phyloP scores from a whole-genome alignment of 1,140 invertebrate genomes.

The Drusus annulatus region DNA sequence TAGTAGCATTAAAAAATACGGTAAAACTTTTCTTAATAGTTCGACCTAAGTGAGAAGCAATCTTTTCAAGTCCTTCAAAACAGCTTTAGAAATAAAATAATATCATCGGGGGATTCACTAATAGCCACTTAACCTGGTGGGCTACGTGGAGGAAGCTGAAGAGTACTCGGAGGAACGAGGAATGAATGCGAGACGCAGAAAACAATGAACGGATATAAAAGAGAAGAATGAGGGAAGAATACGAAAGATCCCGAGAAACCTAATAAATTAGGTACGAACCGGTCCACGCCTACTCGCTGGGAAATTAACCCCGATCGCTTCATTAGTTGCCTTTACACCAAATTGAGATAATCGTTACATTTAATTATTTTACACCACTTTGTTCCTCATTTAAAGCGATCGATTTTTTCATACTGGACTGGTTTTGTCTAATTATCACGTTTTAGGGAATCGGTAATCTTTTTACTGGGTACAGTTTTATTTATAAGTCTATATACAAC shows the following conservation, averaged over 20 bases:
- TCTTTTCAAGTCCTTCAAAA: constrained; percentile 15
- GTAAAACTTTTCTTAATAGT: too few relatives aligned
- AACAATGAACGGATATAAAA: constrained; percentile 23
- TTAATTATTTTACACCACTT: constrained; percentile 1
- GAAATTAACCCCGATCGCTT: constrained; percentile 17
- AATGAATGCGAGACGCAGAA: constrained; percentile 34
- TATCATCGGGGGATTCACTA: constrained; percentile 23
- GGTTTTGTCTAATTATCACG: too few relatives aligned
- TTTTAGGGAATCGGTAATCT: too few relatives aligned
- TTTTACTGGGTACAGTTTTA: too few relatives aligned
- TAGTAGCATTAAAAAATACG: too few relatives aligned
- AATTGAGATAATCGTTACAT: constrained; percentile 1
- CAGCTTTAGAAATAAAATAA: constrained; percentile 7
- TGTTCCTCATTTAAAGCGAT: too few relatives aligned
- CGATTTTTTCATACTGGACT: too few relatives aligned
- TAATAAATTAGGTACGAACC: constrained; percentile 8
- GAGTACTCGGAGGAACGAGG: constrained; percentile 13
- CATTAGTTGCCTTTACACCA: background rate
- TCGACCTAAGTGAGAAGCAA: background rate
- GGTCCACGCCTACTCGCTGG: constrained; percentile 6
- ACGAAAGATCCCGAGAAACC: constrained; percentile 5
- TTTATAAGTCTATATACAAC: too few relatives aligned
- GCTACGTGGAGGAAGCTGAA: constrained; percentile 23
- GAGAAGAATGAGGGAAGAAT: constrained; percentile 1
- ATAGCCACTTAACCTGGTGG: constrained; percentile 33